Percentiles rank a stretch among this genome's conserved stretches.
phyloP scores from a whole-genome alignment of 2,888 invertebrate species.

The Melinaea marsaeus region DNA sequence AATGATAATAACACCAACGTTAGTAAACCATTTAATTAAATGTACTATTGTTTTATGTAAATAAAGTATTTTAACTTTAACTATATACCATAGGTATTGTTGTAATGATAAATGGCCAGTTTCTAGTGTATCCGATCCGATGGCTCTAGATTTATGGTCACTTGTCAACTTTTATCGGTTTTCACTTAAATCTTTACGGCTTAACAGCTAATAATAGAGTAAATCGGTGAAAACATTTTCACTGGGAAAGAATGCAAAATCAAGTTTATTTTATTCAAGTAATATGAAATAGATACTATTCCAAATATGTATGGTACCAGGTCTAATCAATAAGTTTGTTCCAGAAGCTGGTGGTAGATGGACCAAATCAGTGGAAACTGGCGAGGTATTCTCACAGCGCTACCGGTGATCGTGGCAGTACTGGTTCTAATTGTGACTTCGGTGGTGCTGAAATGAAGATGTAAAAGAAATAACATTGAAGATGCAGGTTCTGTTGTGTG shows the following conservation, averaged over 20 bases:
- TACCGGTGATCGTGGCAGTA: conserved; percentile 95
- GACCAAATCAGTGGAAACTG: conserved; percentile 95
- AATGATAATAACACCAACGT: no score
- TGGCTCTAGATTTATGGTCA: conserved; percentile 15
- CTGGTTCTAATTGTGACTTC: conserved; percentile 97
- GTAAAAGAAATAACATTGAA: conserved; percentile 87
- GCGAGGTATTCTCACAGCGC: conserved; percentile 97
- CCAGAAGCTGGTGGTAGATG: conserved; percentile 96
- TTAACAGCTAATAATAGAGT: background rate
- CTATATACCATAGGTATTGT: conserved; percentile 23
- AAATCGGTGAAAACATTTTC: background rate
- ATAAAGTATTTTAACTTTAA: background rate
- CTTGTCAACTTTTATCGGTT: conserved; percentile 10
- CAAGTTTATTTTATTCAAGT: background rate
- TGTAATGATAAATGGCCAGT: conserved; percentile 25
- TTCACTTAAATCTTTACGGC: conserved; percentile 6
- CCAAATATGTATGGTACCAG: background rate
- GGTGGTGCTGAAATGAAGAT: conserved; percentile 94
- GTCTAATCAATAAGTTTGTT: conserved; percentile 43
- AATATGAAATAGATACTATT: no score
- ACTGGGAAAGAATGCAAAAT: background rate
- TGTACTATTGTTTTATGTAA: background rate
- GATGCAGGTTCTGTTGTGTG: conserved; percentile 88
- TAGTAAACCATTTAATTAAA: background rate
- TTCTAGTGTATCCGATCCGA: conserved; percentile 20